phyloP scores from a whole-genome alignment of 2,797 vertebrate genomes.

The Spinus pinus region DNA sequence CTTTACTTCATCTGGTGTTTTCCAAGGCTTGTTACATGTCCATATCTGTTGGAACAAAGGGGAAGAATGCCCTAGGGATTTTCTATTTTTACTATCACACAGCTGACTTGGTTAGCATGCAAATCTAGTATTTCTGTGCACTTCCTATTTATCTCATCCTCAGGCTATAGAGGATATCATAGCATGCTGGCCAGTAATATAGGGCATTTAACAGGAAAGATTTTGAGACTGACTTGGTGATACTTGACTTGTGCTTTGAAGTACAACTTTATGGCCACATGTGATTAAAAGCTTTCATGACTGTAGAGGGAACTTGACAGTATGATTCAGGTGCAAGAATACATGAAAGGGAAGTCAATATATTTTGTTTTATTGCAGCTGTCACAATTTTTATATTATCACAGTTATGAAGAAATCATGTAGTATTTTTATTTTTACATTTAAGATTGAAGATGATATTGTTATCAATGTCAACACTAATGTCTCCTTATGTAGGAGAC shows the following conservation, averaged over 20 bases:
- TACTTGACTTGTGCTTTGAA: background rate
- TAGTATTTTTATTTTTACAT: background rate
- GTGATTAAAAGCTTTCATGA: background rate
- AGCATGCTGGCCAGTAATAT: background rate
- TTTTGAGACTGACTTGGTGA: background rate
- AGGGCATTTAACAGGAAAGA: background rate
- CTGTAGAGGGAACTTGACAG: background rate
- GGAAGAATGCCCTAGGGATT: background rate
- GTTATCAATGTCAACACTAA: background rate
- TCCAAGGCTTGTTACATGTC: background rate
- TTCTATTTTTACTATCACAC: background rate
- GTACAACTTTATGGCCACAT: background rate
- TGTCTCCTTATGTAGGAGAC: background rate
- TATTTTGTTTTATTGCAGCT: background rate
- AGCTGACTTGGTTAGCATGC: background rate
- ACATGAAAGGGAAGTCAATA: background rate
- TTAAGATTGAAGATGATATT: background rate
- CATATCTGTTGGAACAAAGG: background rate
- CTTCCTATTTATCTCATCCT: background rate
- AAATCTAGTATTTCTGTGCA: background rate
- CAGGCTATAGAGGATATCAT: background rate
- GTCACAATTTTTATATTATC: background rate
- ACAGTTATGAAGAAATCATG: background rate
- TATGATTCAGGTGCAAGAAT: background rate
- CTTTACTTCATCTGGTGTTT: background rate